Percentiles rank a stretch among this genome's conserved stretches.
Conservation (phyloP, 64 coral and sea anemone genomes). For the Dendrophyllia cribrosa region DNA sequence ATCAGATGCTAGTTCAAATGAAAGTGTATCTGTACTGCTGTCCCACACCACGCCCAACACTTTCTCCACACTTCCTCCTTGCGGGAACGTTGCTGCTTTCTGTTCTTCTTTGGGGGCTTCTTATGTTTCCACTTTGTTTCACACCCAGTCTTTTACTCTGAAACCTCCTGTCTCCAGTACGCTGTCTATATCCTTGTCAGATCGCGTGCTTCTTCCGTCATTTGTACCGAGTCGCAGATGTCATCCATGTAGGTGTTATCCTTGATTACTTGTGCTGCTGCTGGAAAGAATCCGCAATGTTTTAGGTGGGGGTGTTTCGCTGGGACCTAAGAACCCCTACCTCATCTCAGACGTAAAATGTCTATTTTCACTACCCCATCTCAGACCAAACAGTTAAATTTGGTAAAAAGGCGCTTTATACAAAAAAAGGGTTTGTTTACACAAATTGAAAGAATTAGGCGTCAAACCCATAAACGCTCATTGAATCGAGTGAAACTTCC, state of each 20-base stretch:
- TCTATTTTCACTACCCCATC: background rate
- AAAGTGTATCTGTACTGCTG: conserved; percentile 27
- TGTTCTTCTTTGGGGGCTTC: background rate
- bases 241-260: conserved; percentile 77
- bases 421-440: too few relatives aligned
- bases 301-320: too few relatives aligned
- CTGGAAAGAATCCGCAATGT: too few relatives aligned
- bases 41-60: conserved; percentile 62
- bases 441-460: too few relatives aligned
- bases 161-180: conserved; percentile 38
- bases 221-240: conserved; percentile 42
- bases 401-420: too few relatives aligned
- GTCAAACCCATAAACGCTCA: too few relatives aligned
- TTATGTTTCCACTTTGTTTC: conserved; percentile 43
- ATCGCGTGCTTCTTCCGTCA: conserved; percentile 2
- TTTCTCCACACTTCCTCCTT: conserved; percentile 41
- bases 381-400: too few relatives aligned
- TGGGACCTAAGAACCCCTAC: too few relatives aligned
- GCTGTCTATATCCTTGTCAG: conserved; percentile 32
- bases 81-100: conserved; percentile 14
- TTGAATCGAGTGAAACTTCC: too few relatives aligned
- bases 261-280: conserved; percentile 52
- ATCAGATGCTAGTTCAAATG: conserved; percentile 60
- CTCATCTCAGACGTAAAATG: too few relatives aligned
- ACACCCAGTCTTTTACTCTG: conserved; percentile 51